Conservation (phyloP, 1,140 invertebrate genomes). For the Apis laboriosa region DNA sequence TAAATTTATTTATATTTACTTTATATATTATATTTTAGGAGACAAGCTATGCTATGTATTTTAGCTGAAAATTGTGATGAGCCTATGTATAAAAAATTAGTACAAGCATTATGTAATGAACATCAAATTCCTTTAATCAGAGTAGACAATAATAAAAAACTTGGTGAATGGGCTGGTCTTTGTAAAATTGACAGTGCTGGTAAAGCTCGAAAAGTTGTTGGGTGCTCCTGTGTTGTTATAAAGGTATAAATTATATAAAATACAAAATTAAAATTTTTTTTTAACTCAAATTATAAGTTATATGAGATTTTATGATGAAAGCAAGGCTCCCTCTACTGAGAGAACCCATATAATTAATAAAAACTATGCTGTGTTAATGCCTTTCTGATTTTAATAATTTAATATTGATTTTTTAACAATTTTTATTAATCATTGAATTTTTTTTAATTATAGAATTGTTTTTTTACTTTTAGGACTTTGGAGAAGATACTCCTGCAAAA, state of each 20-base stretch:
- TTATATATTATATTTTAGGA: constrained; percentile 81
- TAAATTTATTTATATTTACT: background rate
- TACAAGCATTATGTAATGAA: constrained; percentile 99
- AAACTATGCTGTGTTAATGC: constrained; percentile 73
- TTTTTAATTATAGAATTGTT: constrained; percentile 24
- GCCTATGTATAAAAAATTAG: constrained; percentile 97
- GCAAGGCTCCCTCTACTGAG: constrained; percentile 80
- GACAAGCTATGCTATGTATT: constrained; percentile 97
- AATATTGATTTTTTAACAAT: constrained; percentile 15
- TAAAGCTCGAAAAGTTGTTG: constrained; percentile 99
- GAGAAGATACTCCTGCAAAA: constrained; percentile 96
- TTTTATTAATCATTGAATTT: background rate
- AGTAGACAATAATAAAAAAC: constrained; percentile 99
- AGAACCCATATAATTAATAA: constrained; percentile 75
- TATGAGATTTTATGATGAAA: constrained; percentile 74
- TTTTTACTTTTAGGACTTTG: constrained; percentile 90
- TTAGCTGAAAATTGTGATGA: constrained; percentile 99
- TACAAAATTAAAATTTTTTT: constrained; percentile 4
- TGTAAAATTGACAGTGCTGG: constrained; percentile 99
- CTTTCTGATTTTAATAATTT: constrained; percentile 68
- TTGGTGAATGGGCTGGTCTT: constrained; percentile 99
- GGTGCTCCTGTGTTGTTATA: constrained; percentile 99
- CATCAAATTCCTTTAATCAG: constrained; percentile 98
- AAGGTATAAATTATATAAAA: constrained; percentile 83
- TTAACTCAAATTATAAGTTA: background rate